phyloP scores from a whole-genome alignment of 2,113 vertebrate genomes.

The Dicrurus megarhynchus region DNA sequence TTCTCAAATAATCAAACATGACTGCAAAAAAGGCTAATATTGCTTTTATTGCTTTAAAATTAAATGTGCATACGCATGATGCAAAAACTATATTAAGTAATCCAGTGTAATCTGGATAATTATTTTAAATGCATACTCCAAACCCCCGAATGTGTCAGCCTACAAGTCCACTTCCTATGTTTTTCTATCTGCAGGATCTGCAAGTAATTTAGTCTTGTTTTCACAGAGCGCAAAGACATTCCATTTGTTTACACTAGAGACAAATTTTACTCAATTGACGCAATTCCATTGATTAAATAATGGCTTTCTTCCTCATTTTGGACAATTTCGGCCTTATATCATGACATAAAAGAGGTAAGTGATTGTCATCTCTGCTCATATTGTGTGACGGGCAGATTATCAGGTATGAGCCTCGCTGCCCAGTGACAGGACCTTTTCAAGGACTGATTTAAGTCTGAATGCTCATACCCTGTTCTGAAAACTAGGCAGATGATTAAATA shows the following conservation, averaged over 20 bases:
- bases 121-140: conserved; percentile 60
- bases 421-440: conserved; percentile 28
- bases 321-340: conserved; percentile 77
- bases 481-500: conserved; percentile 14
- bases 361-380: conserved; percentile 63
- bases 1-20: neutral
- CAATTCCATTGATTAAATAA: conserved; percentile 93
- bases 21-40: neutral
- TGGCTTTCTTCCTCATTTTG: conserved; percentile 84
- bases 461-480: conserved; percentile 39
- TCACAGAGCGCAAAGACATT: conserved; percentile 73
- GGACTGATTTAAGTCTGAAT: conserved; percentile 1
- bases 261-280: conserved; percentile 84
- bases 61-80: neutral
- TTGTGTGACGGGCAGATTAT: conserved; percentile 51
- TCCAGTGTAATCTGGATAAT: conserved; percentile 67
- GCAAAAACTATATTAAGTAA: conserved; percentile 46
- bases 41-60: neutral
- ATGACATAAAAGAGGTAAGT: conserved; percentile 60
- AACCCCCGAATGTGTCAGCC: conserved; percentile 66
- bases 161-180: conserved; percentile 69
- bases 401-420: neutral
- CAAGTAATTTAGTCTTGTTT: conserved; percentile 83
- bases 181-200: conserved; percentile 71
- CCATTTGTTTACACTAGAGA: conserved; percentile 84